phyloP scores from a whole-genome alignment of 2,113 vertebrate genomes.

The Platichthys stellatus region DNA sequence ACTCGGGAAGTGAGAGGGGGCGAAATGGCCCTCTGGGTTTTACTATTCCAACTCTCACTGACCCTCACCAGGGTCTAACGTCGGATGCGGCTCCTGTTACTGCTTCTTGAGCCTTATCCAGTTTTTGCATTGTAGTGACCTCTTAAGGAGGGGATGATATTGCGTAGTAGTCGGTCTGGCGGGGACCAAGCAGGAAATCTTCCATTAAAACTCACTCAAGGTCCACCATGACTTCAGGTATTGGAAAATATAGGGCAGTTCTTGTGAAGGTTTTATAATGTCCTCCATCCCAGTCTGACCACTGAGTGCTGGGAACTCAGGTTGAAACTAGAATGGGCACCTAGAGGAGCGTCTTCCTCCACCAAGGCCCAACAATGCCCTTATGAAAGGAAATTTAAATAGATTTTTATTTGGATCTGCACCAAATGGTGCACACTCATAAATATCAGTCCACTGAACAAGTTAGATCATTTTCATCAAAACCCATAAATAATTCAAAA shows the following conservation, averaged over 20 bases:
- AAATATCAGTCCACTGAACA: too few relatives aligned
- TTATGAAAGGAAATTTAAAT: too few relatives aligned
- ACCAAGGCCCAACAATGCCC: too few relatives aligned
- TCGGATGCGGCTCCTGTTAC: constrained; percentile 57
- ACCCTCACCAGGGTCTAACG: constrained; percentile 58
- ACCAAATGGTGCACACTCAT: too few relatives aligned
- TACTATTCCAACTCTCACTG: constrained; percentile 62
- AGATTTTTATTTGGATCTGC: too few relatives aligned
- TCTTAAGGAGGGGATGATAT: constrained; percentile 45
- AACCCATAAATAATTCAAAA: too few relatives aligned
- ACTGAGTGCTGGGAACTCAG: constrained; percentile 10
- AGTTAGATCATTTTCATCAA: too few relatives aligned
- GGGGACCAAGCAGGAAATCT: constrained; percentile 72
- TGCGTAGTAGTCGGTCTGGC: constrained; percentile 54
- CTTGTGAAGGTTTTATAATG: constrained; percentile 45
- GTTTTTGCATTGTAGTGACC: constrained; percentile 55
- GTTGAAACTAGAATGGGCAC: too few relatives aligned
- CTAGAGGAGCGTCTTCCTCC: too few relatives aligned
- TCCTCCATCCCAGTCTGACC: neutral
- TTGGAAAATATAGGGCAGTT: constrained; percentile 48
- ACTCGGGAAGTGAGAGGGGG: constrained; percentile 50
- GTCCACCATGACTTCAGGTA: constrained; percentile 58
- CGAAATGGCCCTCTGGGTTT: constrained; percentile 66
- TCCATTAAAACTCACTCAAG: constrained; percentile 73
- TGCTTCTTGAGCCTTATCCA: constrained; percentile 47